A percentile compares a stretch with the other conserved stretches of the same genome.
Evolutionary conservation across 2,888 invertebrate species (phyloP).

Genomic region (Sepioteuthis lessoniana): DNA sequence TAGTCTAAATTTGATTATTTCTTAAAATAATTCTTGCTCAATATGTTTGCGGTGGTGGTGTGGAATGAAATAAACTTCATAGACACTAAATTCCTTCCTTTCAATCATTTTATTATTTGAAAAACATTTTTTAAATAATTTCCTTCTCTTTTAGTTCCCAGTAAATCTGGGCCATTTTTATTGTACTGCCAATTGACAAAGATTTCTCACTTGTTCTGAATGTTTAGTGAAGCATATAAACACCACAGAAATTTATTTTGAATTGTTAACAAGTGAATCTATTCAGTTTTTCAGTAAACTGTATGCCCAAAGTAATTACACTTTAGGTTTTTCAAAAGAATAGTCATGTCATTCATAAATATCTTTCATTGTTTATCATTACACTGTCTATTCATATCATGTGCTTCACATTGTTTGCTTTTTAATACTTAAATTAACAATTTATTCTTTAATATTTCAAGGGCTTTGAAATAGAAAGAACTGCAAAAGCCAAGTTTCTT

Average conservation of each 20-base stretch:
- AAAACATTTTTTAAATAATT: not conserved
- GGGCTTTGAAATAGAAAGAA: not conserved
- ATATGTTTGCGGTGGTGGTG: not conserved
- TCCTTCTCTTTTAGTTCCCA: not conserved
- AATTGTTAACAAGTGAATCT: constrained; percentile 7
- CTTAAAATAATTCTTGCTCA: not conserved
- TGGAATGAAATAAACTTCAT: not conserved
- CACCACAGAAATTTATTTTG: not conserved
- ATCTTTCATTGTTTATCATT: not conserved
- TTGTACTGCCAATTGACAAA: not conserved
- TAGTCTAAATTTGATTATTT: not conserved
- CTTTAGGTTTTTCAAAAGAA: not conserved
- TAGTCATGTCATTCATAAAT: not conserved
- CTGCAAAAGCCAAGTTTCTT: not conserved
- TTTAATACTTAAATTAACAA: not conserved
- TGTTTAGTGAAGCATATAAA: not conserved
- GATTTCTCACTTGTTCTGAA: not conserved
- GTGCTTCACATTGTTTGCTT: not conserved
- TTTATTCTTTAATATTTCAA: not conserved
- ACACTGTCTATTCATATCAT: not conserved
- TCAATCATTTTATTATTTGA: constrained; percentile 16
- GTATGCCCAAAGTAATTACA: not conserved
- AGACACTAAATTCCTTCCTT: not conserved
- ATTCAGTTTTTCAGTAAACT: not conserved
- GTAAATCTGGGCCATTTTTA: not conserved